These are phyloP conservation scores for Mus spicilegus DNA, from an alignment of 2,113 vertebrate genomes.

Conservation along the genomic window DNA sequence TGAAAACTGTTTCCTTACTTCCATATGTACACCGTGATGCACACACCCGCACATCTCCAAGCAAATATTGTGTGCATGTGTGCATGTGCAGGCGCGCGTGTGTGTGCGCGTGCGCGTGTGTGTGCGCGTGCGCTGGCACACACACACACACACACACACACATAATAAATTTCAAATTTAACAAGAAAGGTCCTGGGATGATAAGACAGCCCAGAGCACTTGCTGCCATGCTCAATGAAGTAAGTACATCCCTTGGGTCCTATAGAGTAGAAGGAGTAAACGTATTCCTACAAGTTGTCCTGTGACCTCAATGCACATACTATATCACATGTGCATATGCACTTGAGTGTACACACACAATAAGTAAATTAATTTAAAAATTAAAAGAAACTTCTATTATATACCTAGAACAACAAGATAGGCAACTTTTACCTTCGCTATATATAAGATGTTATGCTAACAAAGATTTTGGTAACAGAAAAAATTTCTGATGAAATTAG, in stretches of 20 bases:
- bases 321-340: neutral
- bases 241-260: neutral
- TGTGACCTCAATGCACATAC: too few species aligned
- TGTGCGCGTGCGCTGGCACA: too few species aligned
- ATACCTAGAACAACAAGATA: constrained; percentile 45
- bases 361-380: neutral
- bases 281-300: neutral
- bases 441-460: constrained; percentile 56
- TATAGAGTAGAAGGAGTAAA: neutral
- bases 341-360: neutral
- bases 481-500: constrained; percentile 72
- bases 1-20: neutral
- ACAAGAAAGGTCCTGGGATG: neutral
- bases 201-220: neutral
- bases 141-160: neutral
- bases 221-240: neutral
- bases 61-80: too few species aligned
- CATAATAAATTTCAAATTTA: neutral
- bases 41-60: neutral
- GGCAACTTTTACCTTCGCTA: constrained; percentile 35
- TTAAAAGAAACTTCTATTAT: neutral
- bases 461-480: constrained; percentile 22
- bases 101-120: too few species aligned
- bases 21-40: neutral
- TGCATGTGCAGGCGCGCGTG: too few species aligned